Conservation (phyloP, 2,888 invertebrate genomes). For the Callinectes sapidus region DNA sequence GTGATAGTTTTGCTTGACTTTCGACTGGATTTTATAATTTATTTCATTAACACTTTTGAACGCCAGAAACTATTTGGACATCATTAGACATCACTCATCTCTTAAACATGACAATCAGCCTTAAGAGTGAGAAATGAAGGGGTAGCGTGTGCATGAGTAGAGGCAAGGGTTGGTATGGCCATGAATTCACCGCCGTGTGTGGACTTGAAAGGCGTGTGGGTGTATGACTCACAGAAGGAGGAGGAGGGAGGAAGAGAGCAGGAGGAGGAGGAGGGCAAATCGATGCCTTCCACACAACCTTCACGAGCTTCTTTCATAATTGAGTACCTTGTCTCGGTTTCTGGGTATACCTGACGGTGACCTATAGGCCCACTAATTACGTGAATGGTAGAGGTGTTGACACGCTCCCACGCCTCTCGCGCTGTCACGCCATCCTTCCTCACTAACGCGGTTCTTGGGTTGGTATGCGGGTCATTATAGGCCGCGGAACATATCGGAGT, state of each 20-base stretch:
- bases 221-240: not conserved
- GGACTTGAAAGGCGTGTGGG: not conserved
- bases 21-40: too few relatives aligned
- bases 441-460: not conserved
- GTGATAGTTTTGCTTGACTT: too few relatives aligned
- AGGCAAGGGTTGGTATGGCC: not conserved
- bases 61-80: not conserved
- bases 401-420: not conserved
- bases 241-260: not conserved
- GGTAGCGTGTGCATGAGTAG: not conserved
- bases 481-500: too few relatives aligned
- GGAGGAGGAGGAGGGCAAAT: not conserved
- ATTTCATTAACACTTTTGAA: too few relatives aligned
- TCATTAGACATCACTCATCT: not conserved
- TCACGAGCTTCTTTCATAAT: not conserved
- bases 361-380: conserved; percentile 6
- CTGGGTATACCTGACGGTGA: not conserved
- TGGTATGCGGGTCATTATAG: too few relatives aligned
- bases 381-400: not conserved
- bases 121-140: not conserved
- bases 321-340: not conserved
- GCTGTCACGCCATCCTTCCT: not conserved
- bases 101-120: too few relatives aligned
- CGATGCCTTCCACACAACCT: conserved; percentile 5
- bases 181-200: not conserved